A percentile compares a stretch with the other conserved stretches of the same genome.
Evolutionary conservation across 2,888 invertebrate species (phyloP).

Genomic region (Synergus umbraculus): DNA sequence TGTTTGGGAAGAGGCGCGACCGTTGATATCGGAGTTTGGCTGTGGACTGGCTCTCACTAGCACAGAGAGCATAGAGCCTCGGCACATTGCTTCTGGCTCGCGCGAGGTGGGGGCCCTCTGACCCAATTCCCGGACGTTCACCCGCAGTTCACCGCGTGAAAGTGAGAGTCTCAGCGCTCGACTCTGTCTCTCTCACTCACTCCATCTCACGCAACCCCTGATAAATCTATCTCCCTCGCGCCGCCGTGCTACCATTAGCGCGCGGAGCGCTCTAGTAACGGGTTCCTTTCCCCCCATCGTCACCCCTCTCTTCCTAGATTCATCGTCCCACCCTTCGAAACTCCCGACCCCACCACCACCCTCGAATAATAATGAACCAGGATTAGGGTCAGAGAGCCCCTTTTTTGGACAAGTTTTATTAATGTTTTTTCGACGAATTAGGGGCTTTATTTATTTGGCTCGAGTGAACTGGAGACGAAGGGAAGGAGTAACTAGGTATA

Average conservation of each 20-base stretch:
- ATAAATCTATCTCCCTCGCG: constrained; percentile 54
- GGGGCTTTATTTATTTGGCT: background rate
- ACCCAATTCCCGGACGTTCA: constrained; percentile 89
- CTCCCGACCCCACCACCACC: constrained; percentile 37
- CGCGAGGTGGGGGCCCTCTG: constrained; percentile 83
- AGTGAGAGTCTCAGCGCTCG: constrained; percentile 79
- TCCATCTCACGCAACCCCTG: constrained; percentile 53
- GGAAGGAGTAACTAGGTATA: background rate
- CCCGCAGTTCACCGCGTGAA: constrained; percentile 82
- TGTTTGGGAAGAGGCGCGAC: constrained; percentile 62
- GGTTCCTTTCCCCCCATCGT: constrained; percentile 71
- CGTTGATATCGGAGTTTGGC: constrained; percentile 75
- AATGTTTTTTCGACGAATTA: constrained; percentile 1
- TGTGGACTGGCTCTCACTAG: constrained; percentile 76
- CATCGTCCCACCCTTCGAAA: constrained; percentile 43
- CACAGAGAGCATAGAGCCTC: constrained; percentile 74
- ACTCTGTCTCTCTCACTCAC: constrained; percentile 58
- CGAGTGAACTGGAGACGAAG: background rate
- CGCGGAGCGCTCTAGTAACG: constrained; percentile 69
- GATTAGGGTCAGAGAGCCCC: constrained; percentile 69
- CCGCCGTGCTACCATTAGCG: constrained; percentile 74
- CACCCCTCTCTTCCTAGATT: constrained; percentile 75
- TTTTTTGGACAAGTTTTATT: constrained; percentile 46
- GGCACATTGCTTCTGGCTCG: constrained; percentile 81
- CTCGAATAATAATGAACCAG: constrained; percentile 41